Evolutionary conservation across 2,113 vertebrate genomes (phyloP).

Genomic region (Pachyramphus minor): DNA sequence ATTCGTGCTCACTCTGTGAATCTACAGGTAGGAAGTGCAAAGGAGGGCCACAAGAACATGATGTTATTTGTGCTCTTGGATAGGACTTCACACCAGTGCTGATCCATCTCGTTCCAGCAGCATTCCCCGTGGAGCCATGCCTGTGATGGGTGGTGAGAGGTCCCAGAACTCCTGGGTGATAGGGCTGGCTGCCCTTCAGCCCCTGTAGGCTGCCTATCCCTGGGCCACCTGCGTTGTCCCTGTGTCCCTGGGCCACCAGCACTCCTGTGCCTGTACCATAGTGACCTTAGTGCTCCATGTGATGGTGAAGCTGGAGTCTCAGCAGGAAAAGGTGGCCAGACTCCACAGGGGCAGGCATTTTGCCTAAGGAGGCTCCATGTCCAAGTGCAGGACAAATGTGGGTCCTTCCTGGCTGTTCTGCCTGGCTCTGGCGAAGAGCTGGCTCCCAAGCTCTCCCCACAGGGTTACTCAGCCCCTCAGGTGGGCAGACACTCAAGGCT

Average conservation of each 20-base stretch:
- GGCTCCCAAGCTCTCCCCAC: background rate
- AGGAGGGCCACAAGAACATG: background rate
- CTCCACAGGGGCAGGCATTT: fast-evolving
- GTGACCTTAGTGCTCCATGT: background rate
- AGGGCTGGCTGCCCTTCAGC: background rate
- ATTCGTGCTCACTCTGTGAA: background rate
- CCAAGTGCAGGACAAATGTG: background rate
- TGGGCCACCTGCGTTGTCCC: background rate
- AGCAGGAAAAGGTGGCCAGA: background rate
- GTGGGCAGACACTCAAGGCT: background rate
- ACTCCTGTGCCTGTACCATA: background rate
- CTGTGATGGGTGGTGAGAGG: background rate
- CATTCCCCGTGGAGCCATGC: background rate
- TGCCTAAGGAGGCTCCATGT: background rate
- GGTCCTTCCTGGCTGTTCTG: background rate
- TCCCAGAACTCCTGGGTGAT: background rate
- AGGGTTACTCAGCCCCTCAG: background rate
- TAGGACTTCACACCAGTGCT: fast-evolving
- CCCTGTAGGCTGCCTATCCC: background rate
- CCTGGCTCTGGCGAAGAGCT: background rate
- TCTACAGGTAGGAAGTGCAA: background rate
- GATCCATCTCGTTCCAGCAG: background rate
- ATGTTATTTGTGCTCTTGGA: background rate
- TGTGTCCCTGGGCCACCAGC: background rate
- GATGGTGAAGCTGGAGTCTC: background rate